A percentile compares a stretch with the other conserved stretches of the same genome.
Evolutionary conservation across 2,113 vertebrate genomes (phyloP).

Genomic region (Salminus brasiliensis): DNA sequence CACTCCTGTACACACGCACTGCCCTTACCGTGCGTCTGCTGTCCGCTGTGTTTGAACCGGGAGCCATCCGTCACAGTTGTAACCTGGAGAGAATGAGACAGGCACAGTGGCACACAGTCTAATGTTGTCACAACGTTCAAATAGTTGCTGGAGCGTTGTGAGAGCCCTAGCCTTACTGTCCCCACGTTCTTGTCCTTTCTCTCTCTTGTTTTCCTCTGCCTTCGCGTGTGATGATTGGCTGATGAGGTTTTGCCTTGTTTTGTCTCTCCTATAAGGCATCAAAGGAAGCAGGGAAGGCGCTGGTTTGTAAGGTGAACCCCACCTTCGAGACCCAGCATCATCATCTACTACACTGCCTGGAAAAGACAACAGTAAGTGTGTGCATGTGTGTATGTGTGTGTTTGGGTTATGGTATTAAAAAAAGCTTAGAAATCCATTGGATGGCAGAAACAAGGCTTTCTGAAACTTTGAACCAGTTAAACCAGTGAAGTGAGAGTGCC

Average conservation of each 20-base stretch:
- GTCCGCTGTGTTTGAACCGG: conserved; percentile 26
- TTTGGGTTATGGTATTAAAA: background rate
- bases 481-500: too few species aligned
- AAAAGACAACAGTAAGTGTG: conserved; percentile 93
- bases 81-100: conserved; percentile 35
- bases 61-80: conserved; percentile 21
- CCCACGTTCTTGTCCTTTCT: conserved; percentile 34
- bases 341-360: conserved; percentile 95
- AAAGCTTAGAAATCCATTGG: too few species aligned
- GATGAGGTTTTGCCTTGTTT: conserved; percentile 28
- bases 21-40: background rate
- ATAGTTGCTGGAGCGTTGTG: conserved; percentile 47
- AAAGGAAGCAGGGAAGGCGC: conserved; percentile 86
- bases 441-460: too few species aligned
- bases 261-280: conserved; percentile 82
- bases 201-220: conserved; percentile 8
- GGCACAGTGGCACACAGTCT: conserved; percentile 17
- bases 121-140: conserved; percentile 37
- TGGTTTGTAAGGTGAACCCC: conserved; percentile 86
- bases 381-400: background rate
- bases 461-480: too few species aligned
- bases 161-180: conserved; percentile 38
- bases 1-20: too few species aligned
- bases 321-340: conserved; percentile 90
- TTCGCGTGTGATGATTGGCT: conserved; percentile 12